Evolutionary conservation across 2,888 invertebrate genomes (phyloP).

Genomic region (Leptopterna dolabrata): DNA sequence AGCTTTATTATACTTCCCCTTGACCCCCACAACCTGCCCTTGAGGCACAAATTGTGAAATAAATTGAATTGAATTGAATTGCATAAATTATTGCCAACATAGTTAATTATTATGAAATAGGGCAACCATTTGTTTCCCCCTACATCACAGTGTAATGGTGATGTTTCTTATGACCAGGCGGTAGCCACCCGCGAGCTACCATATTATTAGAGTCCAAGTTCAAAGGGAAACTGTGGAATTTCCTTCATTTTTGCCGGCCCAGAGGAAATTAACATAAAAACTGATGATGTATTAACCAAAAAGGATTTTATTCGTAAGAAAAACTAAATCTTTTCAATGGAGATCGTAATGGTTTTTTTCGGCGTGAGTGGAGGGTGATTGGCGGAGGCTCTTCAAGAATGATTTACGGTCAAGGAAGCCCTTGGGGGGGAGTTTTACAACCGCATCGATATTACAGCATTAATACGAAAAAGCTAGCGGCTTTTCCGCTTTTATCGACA

Average conservation of each 20-base stretch:
- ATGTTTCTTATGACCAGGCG: neutral
- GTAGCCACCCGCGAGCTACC: neutral
- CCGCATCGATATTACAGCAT: conserved; percentile 24
- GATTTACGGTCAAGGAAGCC: neutral
- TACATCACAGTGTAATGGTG: neutral
- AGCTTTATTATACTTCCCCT: no score
- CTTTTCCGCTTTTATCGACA: neutral
- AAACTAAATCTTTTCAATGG: neutral
- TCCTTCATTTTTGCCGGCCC: neutral
- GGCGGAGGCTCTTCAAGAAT: neutral
- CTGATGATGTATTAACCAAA: neutral
- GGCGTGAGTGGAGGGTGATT: neutral
- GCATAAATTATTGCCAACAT: neutral
- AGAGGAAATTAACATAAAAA: neutral
- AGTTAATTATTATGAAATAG: neutral
- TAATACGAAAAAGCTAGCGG: conserved; percentile 23
- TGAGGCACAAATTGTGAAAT: no score
- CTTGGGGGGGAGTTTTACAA: neutral
- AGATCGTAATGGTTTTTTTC: neutral
- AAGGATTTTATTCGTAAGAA: neutral
- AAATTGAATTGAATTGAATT: no score
- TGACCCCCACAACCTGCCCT: no score
- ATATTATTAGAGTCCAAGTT: neutral
- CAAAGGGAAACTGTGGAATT: neutral
- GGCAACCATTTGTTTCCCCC: neutral